Evolutionary conservation across 2,888 invertebrate genomes (phyloP).

Genomic region (Drosophila eohydei): DNA sequence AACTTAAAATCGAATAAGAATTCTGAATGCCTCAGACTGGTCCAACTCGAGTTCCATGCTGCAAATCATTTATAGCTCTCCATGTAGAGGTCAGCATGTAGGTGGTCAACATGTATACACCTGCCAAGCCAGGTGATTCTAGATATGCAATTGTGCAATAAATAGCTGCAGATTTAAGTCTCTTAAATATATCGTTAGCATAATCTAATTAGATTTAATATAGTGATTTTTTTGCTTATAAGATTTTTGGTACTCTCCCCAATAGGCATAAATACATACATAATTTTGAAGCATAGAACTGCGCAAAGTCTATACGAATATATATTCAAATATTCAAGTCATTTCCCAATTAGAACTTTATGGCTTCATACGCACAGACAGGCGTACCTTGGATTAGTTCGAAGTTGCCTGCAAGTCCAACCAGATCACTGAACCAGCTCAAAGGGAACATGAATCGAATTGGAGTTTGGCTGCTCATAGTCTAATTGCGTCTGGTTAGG

Average conservation of each 20-base stretch:
- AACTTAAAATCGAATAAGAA: neutral
- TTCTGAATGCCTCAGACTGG: neutral
- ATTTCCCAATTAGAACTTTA: too few species aligned
- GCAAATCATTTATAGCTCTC: neutral
- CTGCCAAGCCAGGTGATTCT: neutral
- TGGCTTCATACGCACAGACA: too few species aligned
- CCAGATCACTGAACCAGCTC: neutral
- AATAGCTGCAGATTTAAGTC: neutral
- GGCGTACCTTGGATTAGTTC: neutral
- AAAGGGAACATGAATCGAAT: neutral
- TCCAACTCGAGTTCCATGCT: neutral
- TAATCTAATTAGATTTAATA: too few species aligned
- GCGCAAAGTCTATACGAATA: too few species aligned
- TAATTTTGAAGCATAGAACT: too few species aligned
- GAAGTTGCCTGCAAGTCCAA: neutral
- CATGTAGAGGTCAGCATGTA: neutral
- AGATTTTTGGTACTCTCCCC: too few species aligned
- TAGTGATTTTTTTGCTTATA: too few species aligned
- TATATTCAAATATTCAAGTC: too few species aligned
- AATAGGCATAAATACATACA: too few species aligned
- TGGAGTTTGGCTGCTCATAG: neutral
- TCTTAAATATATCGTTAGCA: too few species aligned
- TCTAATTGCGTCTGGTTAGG: neutral
- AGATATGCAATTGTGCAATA: neutral
- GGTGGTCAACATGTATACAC: neutral